Conservation (phyloP, 2,113 vertebrate genomes). For the Connochaetes taurinus region DNA sequence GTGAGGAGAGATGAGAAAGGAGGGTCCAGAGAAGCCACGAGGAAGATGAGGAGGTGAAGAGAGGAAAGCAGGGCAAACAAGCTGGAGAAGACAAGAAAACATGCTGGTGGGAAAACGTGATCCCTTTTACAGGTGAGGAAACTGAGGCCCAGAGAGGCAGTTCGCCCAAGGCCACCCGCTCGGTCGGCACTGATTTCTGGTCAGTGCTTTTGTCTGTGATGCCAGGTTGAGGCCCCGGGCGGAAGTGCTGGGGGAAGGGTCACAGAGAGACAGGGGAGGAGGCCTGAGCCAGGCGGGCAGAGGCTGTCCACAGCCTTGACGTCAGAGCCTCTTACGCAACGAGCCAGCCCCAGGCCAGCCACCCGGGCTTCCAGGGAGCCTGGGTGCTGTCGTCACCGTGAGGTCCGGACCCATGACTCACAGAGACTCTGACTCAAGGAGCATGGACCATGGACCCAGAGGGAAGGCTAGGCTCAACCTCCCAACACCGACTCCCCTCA, state of each 20-base stretch:
- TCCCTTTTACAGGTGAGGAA: background rate
- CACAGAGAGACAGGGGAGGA: background rate
- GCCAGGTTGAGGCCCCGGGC: background rate
- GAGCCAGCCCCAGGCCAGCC: background rate
- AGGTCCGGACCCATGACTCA: conserved; percentile 9
- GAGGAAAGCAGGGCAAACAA: background rate
- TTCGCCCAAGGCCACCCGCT: background rate
- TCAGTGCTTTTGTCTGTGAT: background rate
- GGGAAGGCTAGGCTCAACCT: background rate
- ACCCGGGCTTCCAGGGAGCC: background rate
- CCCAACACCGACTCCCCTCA: background rate
- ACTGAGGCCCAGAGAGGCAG: background rate
- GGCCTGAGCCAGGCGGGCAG: background rate
- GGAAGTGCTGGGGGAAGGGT: background rate
- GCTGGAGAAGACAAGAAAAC: background rate
- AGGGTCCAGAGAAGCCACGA: background rate
- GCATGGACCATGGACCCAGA: background rate
- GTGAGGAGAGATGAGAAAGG: background rate
- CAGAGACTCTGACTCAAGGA: background rate
- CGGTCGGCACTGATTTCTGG: background rate
- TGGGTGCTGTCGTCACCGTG: background rate
- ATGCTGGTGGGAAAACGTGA: background rate
- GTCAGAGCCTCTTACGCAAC: background rate
- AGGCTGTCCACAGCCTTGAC: background rate
- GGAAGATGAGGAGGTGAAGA: background rate